Percentiles rank a stretch among this genome's conserved stretches.
phyloP scores from a whole-genome alignment of 1,140 invertebrate species.

The Drosophila nebulosa region DNA sequence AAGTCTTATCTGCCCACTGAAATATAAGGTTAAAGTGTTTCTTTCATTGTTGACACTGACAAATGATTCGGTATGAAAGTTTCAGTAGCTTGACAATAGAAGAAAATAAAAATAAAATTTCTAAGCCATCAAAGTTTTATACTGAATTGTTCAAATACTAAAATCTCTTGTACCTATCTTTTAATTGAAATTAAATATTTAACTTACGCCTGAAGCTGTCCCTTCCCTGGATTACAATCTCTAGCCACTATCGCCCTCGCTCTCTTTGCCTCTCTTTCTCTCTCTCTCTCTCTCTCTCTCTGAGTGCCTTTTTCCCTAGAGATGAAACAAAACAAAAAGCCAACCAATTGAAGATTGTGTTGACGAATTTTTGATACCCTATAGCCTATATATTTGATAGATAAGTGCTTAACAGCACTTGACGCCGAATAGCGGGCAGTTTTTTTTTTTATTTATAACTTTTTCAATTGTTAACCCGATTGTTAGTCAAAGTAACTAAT shows the following conservation, averaged over 20 bases:
- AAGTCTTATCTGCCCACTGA: too few species aligned
- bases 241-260: background rate
- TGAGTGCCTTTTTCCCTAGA: too few species aligned
- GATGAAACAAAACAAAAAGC: background rate
- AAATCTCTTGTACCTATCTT: background rate
- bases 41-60: too few species aligned
- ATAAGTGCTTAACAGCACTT: too few species aligned
- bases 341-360: background rate
- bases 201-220: background rate
- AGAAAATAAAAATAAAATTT: background rate
- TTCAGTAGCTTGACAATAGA: background rate
- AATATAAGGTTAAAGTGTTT: too few species aligned
- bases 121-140: background rate
- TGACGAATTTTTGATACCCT: background rate
- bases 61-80: background rate
- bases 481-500: too few species aligned
- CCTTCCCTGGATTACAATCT: background rate
- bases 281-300: background rate
- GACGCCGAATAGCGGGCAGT: too few species aligned
- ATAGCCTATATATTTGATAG: background rate
- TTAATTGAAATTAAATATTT: conserved; percentile 39
- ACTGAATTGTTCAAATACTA: background rate
- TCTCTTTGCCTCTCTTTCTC: background rate
- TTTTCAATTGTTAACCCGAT: too few species aligned
- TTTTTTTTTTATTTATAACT: too few species aligned